Base-by-base conservation (phyloP, 1,140 invertebrate genomes). In the Monochamus saltuarius region DNA sequence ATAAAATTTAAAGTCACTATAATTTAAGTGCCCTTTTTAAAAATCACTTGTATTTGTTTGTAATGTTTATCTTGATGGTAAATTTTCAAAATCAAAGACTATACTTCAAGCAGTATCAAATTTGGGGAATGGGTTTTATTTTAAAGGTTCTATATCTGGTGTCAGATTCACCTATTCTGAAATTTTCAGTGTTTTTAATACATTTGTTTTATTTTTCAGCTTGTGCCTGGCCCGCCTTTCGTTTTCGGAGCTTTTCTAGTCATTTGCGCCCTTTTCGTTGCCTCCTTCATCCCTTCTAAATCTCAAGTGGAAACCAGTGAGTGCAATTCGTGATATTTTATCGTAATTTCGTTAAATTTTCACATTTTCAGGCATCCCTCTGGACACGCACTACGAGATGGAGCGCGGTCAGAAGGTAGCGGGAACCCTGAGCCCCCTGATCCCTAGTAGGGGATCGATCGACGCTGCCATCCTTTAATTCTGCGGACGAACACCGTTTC, bases 161-260 rank as follows among this genome's bases (percentile, higher is more conserved):
- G n/a, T n/a, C n/a, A n/a, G n/a, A n/a, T n/a, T n/a, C n/a, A n/a
- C n/a, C n/a, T n/a, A n/a, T n/a, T n/a, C n/a, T n/a, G n/a, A n/a
- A n/a, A n/a, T n/a, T n/a, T n/a, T n/a, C n/a, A n/a, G 13, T 56
- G 13, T 59, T 17, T 13, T 42, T n/a, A 36, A 65, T 51, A 29
- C 39, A 57, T 50, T 50, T 56, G 43, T 59, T 47, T 60, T 68
- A n/a, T 63, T 58, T 68, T 73, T 45, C 42, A 75, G 73, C 79
- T 98, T 67, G 87, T 99, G 67, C 97, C 97, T 45, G 97, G 97
- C n/a, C 97, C 97, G 46, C 97, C 97, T n/a, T 99, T 99, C 82
- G 92, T 98, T 34, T 96, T 99, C 81, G 98, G 97, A 56, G 94
- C 97, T 51, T 82, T 99, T 72, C 84, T 99, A 74, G 97, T 98